These are phyloP conservation scores for Tribolium freemani DNA, from an alignment of 2,888 invertebrate species.

Conservation along the genomic window DNA sequence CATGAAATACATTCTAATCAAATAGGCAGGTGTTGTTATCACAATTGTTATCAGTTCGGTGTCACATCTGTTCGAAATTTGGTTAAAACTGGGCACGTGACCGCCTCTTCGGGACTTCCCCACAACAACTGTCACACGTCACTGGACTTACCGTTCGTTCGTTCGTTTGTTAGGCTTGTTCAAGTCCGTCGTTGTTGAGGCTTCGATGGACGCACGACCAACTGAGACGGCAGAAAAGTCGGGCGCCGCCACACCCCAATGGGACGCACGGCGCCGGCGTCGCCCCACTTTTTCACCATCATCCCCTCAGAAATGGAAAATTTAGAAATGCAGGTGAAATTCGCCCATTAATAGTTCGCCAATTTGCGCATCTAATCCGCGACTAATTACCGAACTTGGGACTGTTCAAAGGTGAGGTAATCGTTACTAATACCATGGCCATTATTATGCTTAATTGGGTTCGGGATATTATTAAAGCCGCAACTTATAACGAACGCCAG, in stretches of 20 bases:
- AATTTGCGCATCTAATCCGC: conserved; percentile 44
- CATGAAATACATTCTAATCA: conserved; percentile 41
- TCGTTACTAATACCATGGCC: conserved; percentile 43
- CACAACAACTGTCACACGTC: neutral
- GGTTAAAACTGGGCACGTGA: neutral
- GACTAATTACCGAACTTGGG: conserved; percentile 46
- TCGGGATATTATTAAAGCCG: conserved; percentile 32
- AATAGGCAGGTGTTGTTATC: conserved; percentile 10
- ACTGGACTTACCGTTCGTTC: conserved; percentile 32
- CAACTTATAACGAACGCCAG: conserved; percentile 24
- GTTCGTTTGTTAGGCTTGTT: neutral
- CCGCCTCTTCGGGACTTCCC: too few relatives aligned
- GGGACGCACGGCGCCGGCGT: conserved; percentile 64
- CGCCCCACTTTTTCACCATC: conserved; percentile 47
- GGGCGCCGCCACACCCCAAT: conserved; percentile 67
- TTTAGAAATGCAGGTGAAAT: conserved; percentile 50
- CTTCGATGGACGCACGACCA: conserved; percentile 62
- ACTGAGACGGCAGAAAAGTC: conserved; percentile 64
- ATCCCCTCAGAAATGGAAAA: conserved; percentile 49
- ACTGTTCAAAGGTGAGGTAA: conserved; percentile 43
- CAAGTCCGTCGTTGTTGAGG: conserved; percentile 51
- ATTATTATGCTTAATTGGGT: conserved; percentile 44
- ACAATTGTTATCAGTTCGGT: conserved; percentile 23
- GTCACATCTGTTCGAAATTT: neutral
- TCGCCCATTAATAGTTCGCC: conserved; percentile 48